Base-by-base conservation (phyloP, 2,888 invertebrate species). In the Theretra japonica region DNA sequence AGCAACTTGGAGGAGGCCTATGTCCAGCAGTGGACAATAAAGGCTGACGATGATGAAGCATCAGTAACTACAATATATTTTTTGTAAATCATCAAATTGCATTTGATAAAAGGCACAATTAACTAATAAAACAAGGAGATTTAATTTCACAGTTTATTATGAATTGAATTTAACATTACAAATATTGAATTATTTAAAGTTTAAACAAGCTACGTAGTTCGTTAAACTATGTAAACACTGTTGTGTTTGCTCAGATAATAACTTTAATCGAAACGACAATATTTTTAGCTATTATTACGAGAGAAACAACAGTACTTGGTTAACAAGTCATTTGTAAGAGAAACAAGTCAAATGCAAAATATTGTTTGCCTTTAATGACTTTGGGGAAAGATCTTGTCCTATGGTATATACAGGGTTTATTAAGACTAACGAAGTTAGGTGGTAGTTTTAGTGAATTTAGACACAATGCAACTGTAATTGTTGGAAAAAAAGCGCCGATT, bases 101-200 rank as follows among this genome's bases (percentile, higher is more conserved):
- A 11, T 41, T 41, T 41, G 41, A 41, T 15, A 15, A 15, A 41
- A 41, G 41, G 1, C 15, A 41, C 41, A 41, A 15, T n/a, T 53
- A 56, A 60, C 19, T 56, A 59, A 60, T 59, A 80, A 77, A 82
- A 74, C 75, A 74, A 59, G 41, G 30, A 57, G 8, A 68, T 62
- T 73, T 71, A 68, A 77, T 76, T 73, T 73, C 73, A 23, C 73
- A 72, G 75, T 83, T 82, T 83, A 83, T 79, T 83, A 75, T 71
- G 73, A 69, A 19, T 79, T 71, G 75, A 81, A 80, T 76, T 78
- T 75, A 79, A 81, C 75, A 79, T 75, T 72, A 76, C 75, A 81
- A 78, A 81, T 79, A 80, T 50, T 73, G 74, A 75, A 72, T 76
- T 72, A 70, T 75, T 76, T 74, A 75, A 76, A 73, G 70, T 72